A percentile compares a stretch with the other conserved stretches of the same genome.
Conservation (phyloP, 2,113 vertebrate species). For the Damaliscus lunatus region DNA sequence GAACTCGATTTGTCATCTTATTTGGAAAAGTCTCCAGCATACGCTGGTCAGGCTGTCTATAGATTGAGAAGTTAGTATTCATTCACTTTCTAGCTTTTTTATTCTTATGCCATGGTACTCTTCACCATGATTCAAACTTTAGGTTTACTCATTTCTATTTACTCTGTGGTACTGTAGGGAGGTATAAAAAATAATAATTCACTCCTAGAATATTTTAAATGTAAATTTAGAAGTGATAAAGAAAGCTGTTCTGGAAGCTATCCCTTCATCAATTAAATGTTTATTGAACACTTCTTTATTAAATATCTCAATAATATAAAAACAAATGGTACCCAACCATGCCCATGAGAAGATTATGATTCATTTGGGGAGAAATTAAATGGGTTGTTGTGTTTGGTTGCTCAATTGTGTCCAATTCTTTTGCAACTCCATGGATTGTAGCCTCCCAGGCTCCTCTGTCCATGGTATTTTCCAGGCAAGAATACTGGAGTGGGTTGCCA, state of each 20-base stretch:
- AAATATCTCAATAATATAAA: conserved; percentile 14
- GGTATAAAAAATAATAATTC: not conserved
- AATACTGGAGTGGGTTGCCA: not conserved
- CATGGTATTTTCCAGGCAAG: not conserved
- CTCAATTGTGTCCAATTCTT: not conserved
- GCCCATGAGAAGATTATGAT: not conserved
- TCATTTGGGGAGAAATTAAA: not conserved
- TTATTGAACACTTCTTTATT: not conserved
- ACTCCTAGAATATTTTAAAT: not conserved
- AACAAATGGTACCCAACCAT: not conserved
- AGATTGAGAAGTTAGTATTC: not conserved
- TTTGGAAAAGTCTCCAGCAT: not conserved
- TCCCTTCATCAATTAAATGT: not conserved
- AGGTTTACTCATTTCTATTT: not conserved
- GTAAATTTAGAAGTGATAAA: not conserved
- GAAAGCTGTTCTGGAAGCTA: not conserved
- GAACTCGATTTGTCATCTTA: not conserved
- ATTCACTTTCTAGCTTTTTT: not conserved
- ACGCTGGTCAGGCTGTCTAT: not conserved
- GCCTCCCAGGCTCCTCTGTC: not conserved
- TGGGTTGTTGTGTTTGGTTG: not conserved
- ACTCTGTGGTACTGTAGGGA: not conserved
- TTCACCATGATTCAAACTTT: not conserved
- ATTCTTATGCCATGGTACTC: not conserved
- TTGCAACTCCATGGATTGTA: not conserved